Base-by-base conservation (phyloP, 2,113 vertebrate species). In the Ailurus styani region DNA sequence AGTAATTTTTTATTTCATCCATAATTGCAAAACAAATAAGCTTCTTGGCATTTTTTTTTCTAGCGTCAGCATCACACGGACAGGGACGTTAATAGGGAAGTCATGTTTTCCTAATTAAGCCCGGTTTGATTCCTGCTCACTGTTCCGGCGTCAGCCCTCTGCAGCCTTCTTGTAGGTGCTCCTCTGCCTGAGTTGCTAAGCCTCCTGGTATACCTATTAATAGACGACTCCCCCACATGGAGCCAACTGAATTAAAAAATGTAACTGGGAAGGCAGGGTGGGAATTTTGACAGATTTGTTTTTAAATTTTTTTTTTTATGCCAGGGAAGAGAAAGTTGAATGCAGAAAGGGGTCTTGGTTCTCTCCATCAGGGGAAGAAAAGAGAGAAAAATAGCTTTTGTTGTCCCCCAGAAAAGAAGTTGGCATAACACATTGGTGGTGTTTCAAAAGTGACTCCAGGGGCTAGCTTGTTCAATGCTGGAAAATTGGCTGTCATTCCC, bases 11-110 rank as follows among this genome's bases (percentile, higher is more conserved):
- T 97, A 98, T 98, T 98, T 98, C 97, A 88, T 96, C 96, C 45
- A 0, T 98, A 98, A 98, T 66, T 98, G 97, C 98, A 96, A 98
- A 98, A 98, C 98, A 99, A 98, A 98, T 83, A 85, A 78, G 93
- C 89, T 97, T 97, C 81, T 94, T 81, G 25, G 96, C 97, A 84
- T 96, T 91, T 98, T 57, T 64, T 97, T 73, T 42, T 9, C 55
- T 55, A 94, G 92, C 60, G 6, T 96, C 95, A 14, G 73, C 90
- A 88, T 97, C 96, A 47, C 92, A 11, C 0, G 96, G 98, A 95
- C 55, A 98, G 97, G 97, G 77, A 96, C 25, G 8, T 92, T 97
- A 94, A 97, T 77, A 17, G 87, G 97, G 37, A 97, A 98, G 97
- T 72, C 57, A 87, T 77, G 93, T 97, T 98, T 98, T 97, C 97